Base-by-base conservation (phyloP, 1,140 invertebrate genomes). In the Drosophila bifasciata region DNA sequence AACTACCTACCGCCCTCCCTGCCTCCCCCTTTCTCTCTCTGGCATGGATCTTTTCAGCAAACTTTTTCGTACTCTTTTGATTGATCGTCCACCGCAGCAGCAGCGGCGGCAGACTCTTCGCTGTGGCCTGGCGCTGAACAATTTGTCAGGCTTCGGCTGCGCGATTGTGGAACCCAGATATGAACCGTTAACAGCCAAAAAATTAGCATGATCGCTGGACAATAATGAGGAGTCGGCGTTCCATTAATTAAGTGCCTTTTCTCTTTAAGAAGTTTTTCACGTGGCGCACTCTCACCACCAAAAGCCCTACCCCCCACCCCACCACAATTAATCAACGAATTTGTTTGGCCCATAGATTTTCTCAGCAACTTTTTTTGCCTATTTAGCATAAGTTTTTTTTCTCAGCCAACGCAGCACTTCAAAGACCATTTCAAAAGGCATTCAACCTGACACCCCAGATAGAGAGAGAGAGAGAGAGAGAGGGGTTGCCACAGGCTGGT, bases 181-280 rank as follows among this genome's bases (percentile, higher is more conserved):
- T 21, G 41, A 67, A 36, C 46, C 60, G 63, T 64, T 52, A 52
- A 44, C 51, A 70, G 36, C 39, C n/a, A n/a, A 32, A 11, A 48
- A 44, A 48, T 50, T 40, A 36, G 11, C 13, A 36, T 25, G 25
- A 25, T 56, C 52, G 15, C 5, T 16, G 16, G 49, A 16, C 52
- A 36, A 25, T 49, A 32, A 58, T 21, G 19, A 36, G 15, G 15
- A 16, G 13, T 21, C 25, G 44, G 19, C 19, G 64, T 39, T 39
- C 58, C 57, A 70, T 70, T 69, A 69, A 70, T 45, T 69, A 69
- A 39, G 36, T 40, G 66, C 63, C 63, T 61, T 52, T 52, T 61
- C 48, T 44, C 48, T 46, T 44, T 41, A 21, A 64, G 67, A n/a
- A 67, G 36, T 67, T 67, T 68, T 68, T 48, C 64, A 68, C 67